A percentile compares a stretch with the other conserved stretches of the same genome.
Evolutionary conservation across 1,140 invertebrate species (phyloP).

Genomic region (Lutraria rhynchaena): DNA sequence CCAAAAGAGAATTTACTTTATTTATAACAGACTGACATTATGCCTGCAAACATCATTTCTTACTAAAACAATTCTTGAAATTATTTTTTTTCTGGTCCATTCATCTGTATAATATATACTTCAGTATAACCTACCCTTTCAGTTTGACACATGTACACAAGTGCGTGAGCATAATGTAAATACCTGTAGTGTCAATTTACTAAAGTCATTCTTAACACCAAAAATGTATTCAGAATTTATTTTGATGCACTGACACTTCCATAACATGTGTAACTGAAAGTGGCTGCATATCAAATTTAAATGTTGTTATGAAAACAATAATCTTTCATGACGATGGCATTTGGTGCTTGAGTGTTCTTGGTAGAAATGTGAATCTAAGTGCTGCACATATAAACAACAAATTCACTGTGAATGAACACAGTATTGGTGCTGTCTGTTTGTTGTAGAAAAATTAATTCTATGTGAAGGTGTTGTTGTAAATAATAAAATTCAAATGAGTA

Average conservation of each 20-base stretch:
- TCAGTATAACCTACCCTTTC: too few species aligned
- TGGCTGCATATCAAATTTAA: not conserved
- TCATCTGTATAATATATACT: too few species aligned
- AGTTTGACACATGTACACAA: not conserved
- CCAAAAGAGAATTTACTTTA: not conserved
- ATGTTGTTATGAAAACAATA: not conserved
- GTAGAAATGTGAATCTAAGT: slow-evolving; percentile 1
- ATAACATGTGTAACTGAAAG: not conserved
- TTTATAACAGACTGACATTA: not conserved
- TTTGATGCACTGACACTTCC: too few species aligned
- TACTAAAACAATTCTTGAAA: too few species aligned
- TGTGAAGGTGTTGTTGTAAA: slow-evolving; percentile 2
- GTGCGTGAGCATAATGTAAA: not conserved
- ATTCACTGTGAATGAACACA: not conserved
- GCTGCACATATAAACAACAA: not conserved
- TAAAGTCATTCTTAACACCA: not conserved
- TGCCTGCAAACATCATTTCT: not conserved
- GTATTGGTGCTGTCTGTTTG: not conserved
- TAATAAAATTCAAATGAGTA: not conserved
- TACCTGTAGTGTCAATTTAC: not conserved
- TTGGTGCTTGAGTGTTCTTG: not conserved
- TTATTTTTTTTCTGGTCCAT: too few species aligned
- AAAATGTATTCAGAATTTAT: slow-evolving; percentile 9
- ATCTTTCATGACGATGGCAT: not conserved
- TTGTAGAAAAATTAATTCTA: slow-evolving; percentile 5